Evolutionary conservation across 2,113 vertebrate species (phyloP).

Genomic region (Corythoichthys haematopterus): DNA sequence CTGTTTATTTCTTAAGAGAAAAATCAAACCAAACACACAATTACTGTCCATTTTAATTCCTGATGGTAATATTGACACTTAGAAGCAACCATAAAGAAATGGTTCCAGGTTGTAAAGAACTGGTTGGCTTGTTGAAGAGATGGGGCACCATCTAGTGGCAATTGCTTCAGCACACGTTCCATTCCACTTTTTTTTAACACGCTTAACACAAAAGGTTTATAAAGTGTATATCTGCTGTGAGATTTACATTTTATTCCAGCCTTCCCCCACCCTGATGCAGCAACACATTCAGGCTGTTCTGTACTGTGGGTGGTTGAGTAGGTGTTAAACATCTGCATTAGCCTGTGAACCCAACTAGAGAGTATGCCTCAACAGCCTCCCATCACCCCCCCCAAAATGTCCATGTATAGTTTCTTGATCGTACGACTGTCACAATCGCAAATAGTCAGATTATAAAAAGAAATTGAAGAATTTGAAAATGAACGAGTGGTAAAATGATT

Average conservation of each 20-base stretch:
- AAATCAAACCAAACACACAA: not conserved
- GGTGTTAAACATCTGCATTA: constrained; percentile 20
- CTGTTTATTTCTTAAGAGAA: not conserved
- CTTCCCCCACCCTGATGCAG: not conserved
- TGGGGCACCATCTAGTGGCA: constrained; percentile 75
- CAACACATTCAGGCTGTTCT: too few relatives aligned
- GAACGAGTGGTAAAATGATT: constrained; percentile 44
- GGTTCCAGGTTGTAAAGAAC: constrained; percentile 20
- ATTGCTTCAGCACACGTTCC: constrained; percentile 15
- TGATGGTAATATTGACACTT: constrained; percentile 5
- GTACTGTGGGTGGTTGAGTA: not conserved
- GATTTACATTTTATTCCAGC: not conserved
- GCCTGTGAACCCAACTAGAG: not conserved
- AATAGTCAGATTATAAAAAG: constrained; percentile 41
- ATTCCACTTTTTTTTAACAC: constrained; percentile 1
- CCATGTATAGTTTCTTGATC: not conserved
- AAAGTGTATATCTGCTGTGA: not conserved
- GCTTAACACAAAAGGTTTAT: constrained; percentile 5
- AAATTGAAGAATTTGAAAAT: constrained; percentile 35
- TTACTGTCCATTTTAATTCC: not conserved
- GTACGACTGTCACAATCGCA: constrained; percentile 17
- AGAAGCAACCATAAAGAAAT: not conserved
- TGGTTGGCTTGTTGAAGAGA: constrained; percentile 55
- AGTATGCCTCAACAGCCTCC: not conserved
- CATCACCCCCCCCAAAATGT: not conserved